Base-by-base conservation (phyloP, 2,888 invertebrate genomes). In the Poecilus cupreus region DNA sequence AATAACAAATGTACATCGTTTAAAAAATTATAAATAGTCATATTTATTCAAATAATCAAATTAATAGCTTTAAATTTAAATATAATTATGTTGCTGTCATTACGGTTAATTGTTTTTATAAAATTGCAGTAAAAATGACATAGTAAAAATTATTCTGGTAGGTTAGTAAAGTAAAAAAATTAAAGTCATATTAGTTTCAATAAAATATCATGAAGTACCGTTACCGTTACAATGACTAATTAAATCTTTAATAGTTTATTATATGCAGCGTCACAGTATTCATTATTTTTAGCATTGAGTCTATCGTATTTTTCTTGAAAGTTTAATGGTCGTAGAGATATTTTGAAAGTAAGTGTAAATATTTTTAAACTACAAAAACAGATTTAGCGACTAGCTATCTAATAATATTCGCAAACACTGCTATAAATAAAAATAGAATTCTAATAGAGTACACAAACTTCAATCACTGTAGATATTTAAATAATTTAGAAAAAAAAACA, bases 111-210 rank as follows among this genome's bases (percentile, higher is more conserved):
- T 32, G 37, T 68, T 68, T 68, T 68, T 60, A 20, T n/a, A 60
- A 20, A 22, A 60, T 8, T 24, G 5, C 18, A 13, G 11, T 18
- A 32, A 8, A 68, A 68, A 18, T 37, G 64, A 68, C 46, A 72
- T 5, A 72, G 46, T 72, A 72, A 72, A 46, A 72, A 72, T 13
- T 72, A 46, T 72, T 72, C 46, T 39, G 72, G 72, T 72, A 72
- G 72, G 72, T 72, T 72, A 72, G 72, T 72, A 5, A 1, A 22
- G 20, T 46, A 39, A 64, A 24, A 32, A 39, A 68, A 68, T 18
- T 20, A 37, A 68, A 68, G 20, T 39, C 26, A 72, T 46, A 46
- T 13, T 22, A 13, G 46, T 22, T 24, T n/a, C 22, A 24, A 43
- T 6, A 46, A 72, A 39, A 39, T 37, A 32, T 39, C 16, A 13